A percentile compares a stretch with the other conserved stretches of the same genome.
Conservation (phyloP, 2,888 invertebrate genomes). For the Amphiduros pacificus region DNA sequence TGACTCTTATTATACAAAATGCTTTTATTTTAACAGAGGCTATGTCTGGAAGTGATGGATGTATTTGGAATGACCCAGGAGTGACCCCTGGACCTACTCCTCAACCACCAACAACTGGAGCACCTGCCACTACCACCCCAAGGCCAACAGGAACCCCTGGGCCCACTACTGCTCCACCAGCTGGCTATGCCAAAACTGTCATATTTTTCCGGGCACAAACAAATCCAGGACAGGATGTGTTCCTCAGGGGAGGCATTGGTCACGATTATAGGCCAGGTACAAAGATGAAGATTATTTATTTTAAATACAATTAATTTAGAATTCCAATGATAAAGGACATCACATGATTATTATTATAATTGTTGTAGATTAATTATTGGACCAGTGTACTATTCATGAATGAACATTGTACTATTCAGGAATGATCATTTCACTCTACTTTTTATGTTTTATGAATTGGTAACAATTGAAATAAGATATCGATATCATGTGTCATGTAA, state of each 20-base stretch:
- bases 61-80: background rate
- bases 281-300: background rate
- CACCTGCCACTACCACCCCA: background rate
- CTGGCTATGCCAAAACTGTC: conserved; percentile 43
- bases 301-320: background rate
- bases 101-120: background rate
- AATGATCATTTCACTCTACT: background rate
- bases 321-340: too few relatives aligned
- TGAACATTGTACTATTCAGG: too few relatives aligned
- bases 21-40: background rate
- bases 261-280: conserved; percentile 40
- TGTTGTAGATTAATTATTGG: too few relatives aligned
- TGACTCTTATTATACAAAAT: too few relatives aligned
- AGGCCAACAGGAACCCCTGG: background rate
- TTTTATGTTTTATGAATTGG: background rate
- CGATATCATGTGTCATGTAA: too few relatives aligned
- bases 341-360: too few relatives aligned
- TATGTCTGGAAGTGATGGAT: background rate
- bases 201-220: conserved; percentile 55
- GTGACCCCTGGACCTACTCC: background rate
- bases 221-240: conserved; percentile 57
- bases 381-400: too few relatives aligned
- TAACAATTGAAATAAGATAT: background rate
- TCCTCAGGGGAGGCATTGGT: conserved; percentile 59
- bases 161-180: conserved; percentile 8